Conservation (phyloP, 2,888 invertebrate genomes). For the Hemistola chrysoprasaria region DNA sequence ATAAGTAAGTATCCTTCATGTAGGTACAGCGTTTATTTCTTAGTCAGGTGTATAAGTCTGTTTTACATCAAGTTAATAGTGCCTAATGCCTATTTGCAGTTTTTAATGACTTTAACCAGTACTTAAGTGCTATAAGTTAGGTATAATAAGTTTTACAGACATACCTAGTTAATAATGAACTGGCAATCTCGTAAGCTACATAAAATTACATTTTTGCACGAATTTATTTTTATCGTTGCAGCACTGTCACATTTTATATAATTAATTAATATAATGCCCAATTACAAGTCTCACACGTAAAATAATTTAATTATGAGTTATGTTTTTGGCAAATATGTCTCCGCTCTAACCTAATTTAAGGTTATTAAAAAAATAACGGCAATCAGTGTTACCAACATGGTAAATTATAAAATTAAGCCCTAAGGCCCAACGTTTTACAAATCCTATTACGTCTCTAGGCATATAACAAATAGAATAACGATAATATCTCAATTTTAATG, state of each 20-base stretch:
- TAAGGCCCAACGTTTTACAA: conserved; percentile 22
- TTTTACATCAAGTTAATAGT: conserved; percentile 1
- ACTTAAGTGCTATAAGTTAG: too few relatives aligned
- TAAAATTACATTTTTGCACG: too few relatives aligned
- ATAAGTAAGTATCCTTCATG: conserved; percentile 5
- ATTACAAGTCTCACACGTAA: too few relatives aligned
- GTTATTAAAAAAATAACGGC: neutral
- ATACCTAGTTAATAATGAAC: too few relatives aligned
- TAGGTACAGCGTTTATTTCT: too few relatives aligned
- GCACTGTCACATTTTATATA: neutral
- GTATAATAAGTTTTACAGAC: too few relatives aligned
- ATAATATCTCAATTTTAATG: conserved; percentile 45
- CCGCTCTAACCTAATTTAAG: too few relatives aligned
- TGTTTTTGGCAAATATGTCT: too few relatives aligned
- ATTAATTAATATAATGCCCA: neutral
- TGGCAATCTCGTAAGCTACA: too few relatives aligned
- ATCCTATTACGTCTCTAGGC: conserved; percentile 36
- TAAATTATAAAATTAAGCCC: conserved; percentile 15
- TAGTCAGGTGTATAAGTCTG: conserved; percentile 26
- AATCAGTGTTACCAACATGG: neutral
- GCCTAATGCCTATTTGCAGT: neutral
- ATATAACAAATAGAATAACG: conserved; percentile 39
- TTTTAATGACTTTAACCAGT: neutral
- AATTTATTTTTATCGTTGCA: too few relatives aligned
- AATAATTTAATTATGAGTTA: too few relatives aligned